phyloP scores from a whole-genome alignment of 2,113 vertebrate genomes.

The Sisor rabdophorus region DNA sequence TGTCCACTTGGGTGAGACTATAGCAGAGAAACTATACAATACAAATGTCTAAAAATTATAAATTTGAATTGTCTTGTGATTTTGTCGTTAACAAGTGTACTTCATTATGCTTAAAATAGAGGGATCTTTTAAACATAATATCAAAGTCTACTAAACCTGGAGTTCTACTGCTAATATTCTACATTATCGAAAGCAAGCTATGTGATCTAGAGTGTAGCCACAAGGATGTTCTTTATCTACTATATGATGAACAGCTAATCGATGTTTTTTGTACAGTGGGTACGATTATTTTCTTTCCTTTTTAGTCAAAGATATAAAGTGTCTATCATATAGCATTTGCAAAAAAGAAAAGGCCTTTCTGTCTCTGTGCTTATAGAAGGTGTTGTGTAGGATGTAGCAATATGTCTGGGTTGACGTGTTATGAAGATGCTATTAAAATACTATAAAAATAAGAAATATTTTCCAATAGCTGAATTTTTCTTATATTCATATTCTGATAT shows the following conservation, averaged over 20 bases:
- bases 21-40: too few species aligned
- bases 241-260: slow-evolving; percentile 22
- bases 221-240: not conserved
- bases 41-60: not conserved
- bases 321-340: not conserved
- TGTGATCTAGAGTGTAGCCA: not conserved
- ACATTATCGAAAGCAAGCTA: slow-evolving; percentile 22
- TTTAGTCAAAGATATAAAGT: not conserved
- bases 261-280: not conserved
- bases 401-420: too few species aligned
- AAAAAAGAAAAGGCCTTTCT: not conserved
- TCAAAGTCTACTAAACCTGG: not conserved
- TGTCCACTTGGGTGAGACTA: not conserved
- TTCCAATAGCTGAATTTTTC: too few species aligned
- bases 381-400: too few species aligned
- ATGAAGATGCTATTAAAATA: too few species aligned
- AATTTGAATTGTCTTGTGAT: too few species aligned
- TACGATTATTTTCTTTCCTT: not conserved
- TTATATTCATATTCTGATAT: too few species aligned
- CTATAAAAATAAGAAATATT: too few species aligned
- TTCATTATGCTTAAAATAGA: not conserved
- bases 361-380: not conserved
- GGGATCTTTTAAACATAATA: not conserved
- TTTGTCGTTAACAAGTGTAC: not conserved
- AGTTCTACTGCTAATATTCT: not conserved